These are phyloP conservation scores for Lobophora halterata DNA, from an alignment of 2,888 invertebrate genomes.

Conservation along the genomic window DNA sequence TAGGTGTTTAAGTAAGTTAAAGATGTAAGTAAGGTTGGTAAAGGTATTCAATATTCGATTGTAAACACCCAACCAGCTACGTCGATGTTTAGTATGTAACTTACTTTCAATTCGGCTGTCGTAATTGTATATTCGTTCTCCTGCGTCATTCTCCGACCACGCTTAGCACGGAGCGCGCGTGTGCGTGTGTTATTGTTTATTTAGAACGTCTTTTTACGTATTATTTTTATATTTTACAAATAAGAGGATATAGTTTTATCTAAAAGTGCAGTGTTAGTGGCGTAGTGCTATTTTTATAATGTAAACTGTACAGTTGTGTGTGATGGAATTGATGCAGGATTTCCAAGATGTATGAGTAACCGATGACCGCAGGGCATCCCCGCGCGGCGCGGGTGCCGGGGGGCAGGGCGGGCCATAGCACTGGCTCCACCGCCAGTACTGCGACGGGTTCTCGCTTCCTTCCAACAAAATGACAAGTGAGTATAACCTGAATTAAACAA, in stretches of 20 bases:
- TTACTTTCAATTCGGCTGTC: constrained; percentile 58
- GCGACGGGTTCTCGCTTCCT: constrained; percentile 41
- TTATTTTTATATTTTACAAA: too few relatives aligned
- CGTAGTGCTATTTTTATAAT: constrained; percentile 45
- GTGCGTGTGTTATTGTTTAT: constrained; percentile 38
- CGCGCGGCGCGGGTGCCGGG: constrained; percentile 51
- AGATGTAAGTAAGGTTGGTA: too few relatives aligned
- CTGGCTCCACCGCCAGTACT: constrained; percentile 41
- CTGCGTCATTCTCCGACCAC: constrained; percentile 57
- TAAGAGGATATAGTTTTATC: constrained; percentile 32
- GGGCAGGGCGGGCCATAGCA: constrained; percentile 48
- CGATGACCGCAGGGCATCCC: constrained; percentile 69
- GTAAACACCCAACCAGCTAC: constrained; percentile 47
- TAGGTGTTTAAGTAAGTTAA: too few relatives aligned
- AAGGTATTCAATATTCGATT: constrained; percentile 20
- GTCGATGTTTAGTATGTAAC: constrained; percentile 53
- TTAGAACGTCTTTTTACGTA: too few relatives aligned
- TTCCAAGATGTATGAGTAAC: constrained; percentile 69
- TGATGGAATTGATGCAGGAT: constrained; percentile 56
- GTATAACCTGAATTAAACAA: constrained; percentile 28
- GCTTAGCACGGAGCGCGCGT: constrained; percentile 52
- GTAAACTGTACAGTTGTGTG: constrained; percentile 50
- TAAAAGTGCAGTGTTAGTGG: constrained; percentile 38
- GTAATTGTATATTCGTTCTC: constrained; percentile 51
- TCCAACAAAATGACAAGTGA: constrained; percentile 49